Conservation (phyloP, 1,140 invertebrate genomes). For the Panulirus ornatus region DNA sequence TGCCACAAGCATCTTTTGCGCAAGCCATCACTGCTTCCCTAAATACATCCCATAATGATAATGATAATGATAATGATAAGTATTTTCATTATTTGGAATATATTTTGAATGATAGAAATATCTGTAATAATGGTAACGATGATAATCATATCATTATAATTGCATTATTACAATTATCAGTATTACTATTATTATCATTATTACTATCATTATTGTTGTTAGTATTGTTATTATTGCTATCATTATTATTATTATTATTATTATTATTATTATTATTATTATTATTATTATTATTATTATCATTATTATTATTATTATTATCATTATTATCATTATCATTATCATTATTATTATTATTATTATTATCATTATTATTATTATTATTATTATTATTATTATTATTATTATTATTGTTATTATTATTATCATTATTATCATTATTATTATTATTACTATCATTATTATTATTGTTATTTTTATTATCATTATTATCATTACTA, state of each 20-base stretch:
- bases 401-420: slow-evolving; percentile 1
- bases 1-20: too few relatives aligned
- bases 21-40: too few relatives aligned
- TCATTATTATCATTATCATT: neutral
- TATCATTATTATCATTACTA: neutral
- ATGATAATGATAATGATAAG: slow-evolving; percentile 3
- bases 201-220: slow-evolving; percentile 41
- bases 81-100: neutral
- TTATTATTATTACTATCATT: neutral
- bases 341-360: slow-evolving; percentile 15
- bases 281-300: slow-evolving; percentile 38
- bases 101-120: neutral
- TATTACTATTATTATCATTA: slow-evolving; percentile 43
- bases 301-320: slow-evolving; percentile 19
- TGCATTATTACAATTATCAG: slow-evolving; percentile 17
- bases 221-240: slow-evolving; percentile 34
- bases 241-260: slow-evolving; percentile 40
- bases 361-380: slow-evolving; percentile 15
- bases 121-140: neutral
- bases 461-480: neutral
- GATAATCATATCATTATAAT: slow-evolving; percentile 23
- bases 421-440: neutral
- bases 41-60: too few relatives aligned
- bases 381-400: neutral
- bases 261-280: slow-evolving; percentile 36